Base-by-base conservation (phyloP, 2,797 vertebrate genomes). In the Sphaeramia orbicularis region DNA sequence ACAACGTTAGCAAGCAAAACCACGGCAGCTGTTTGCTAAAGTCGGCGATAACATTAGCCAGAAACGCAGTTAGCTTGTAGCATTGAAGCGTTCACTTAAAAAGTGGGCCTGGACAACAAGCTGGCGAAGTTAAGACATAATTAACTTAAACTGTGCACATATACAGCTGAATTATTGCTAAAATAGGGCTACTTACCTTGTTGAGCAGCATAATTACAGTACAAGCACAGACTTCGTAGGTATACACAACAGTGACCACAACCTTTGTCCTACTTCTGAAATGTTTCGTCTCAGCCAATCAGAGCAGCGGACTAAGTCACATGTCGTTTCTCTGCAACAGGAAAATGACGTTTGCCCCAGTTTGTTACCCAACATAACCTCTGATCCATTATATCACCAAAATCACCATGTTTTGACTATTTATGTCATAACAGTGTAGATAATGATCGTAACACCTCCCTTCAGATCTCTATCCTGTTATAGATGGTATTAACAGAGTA, bases 131-230 rank as follows among this genome's bases (percentile, higher is more conserved):
- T 3, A 0, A 0, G 0, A 0, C 8, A 11, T 27, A 35, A 21
- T 21, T 1, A 1, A 10, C 0, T 12, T 4, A 27, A 51, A 8
- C 11, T 9, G 3, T 3, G 0, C 8, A 36, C 5, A 35, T 0
- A 9, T 1, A 1, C 0, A 0, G 3, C 0, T 7, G 4, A 3
- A 4, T 3, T 1, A 0, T 0, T 2, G 2, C 3, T 43, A 10
- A 13, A 0, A 3, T 0, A 7, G 6, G 18, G 0, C n/a, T 1
- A 9, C 40, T n/a, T 65, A 94, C 94, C 92, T 93, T 94, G 10
- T 64, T 92, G 2, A 93, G 19, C 27, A 93, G 47, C 94, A 94
- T 94, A 18, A 16, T 80, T 38, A 0, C 7, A 0, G 7, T 7
- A 7, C 7, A 7, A 1, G 24, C 2, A 7, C 0, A 18, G 9